These are phyloP conservation scores for Atrina japonica DNA, from an alignment of 2,888 invertebrate species.

Conservation along the genomic window DNA sequence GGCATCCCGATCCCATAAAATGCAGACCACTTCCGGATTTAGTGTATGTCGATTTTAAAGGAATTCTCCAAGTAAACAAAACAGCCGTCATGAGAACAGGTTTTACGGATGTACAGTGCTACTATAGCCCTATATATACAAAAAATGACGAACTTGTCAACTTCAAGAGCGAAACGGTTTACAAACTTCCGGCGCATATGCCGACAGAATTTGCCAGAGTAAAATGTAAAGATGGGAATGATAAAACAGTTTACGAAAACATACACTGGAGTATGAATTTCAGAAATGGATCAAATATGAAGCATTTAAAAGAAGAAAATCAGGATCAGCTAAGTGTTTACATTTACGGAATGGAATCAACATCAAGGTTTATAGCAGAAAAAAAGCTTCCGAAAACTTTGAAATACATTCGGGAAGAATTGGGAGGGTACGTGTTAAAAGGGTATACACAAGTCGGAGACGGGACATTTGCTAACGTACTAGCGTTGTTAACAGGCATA, in stretches of 20 bases:
- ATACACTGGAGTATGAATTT: slow-evolving; percentile 11
- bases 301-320: slow-evolving; percentile 2
- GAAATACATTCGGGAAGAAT: slow-evolving; percentile 17
- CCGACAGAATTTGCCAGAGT: slow-evolving; percentile 9
- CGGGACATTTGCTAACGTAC: slow-evolving; percentile 8
- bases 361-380: slow-evolving; percentile 19
- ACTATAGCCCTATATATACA: slow-evolving; percentile 44
- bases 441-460: slow-evolving; percentile 26
- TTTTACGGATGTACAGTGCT: slow-evolving; percentile 33
- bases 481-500: slow-evolving; percentile 47
- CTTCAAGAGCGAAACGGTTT: slow-evolving; percentile 42
- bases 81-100: slow-evolving; percentile 5
- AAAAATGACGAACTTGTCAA: slow-evolving; percentile 53
- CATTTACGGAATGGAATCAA: slow-evolving; percentile 22
- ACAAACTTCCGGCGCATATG: slow-evolving; percentile 25
- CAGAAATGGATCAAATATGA: background rate
- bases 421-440: slow-evolving; percentile 14
- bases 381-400: slow-evolving; percentile 16
- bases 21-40: slow-evolving; percentile 8
- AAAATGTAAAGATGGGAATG: slow-evolving; percentile 3
- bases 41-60: slow-evolving; percentile 1
- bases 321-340: slow-evolving; percentile 20
- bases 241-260: slow-evolving; percentile 14
- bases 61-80: slow-evolving; percentile 8
- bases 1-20: slow-evolving; percentile 12